Percentiles rank a stretch among this genome's conserved stretches.
Evolutionary conservation across 2,113 vertebrate species (phyloP).

Genomic region (Psettodes erumei): DNA sequence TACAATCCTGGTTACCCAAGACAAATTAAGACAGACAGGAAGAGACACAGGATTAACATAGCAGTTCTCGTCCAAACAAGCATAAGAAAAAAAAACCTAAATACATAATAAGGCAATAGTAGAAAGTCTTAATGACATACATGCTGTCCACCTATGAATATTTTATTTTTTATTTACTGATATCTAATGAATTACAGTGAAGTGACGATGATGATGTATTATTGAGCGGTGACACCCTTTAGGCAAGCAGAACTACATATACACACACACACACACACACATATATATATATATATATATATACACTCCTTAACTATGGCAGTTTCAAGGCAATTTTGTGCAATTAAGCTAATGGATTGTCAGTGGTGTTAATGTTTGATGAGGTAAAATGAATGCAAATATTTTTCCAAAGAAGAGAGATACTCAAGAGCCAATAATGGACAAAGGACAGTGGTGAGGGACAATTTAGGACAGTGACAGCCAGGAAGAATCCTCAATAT

Average conservation of each 20-base stretch:
- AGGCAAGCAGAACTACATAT: background rate
- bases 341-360: background rate
- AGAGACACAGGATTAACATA: background rate
- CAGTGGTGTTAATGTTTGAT: background rate
- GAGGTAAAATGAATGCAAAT: background rate
- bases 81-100: background rate
- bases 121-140: background rate
- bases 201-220: background rate
- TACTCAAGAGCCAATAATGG: background rate
- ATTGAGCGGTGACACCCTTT: background rate
- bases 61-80: background rate
- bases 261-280: too few relatives aligned
- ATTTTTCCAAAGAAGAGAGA: background rate
- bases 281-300: too few relatives aligned
- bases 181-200: background rate
- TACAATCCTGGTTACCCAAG: slow-evolving; percentile 34
- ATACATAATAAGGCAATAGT: background rate
- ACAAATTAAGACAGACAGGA: background rate
- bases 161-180: background rate
- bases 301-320: background rate
- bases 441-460: too few relatives aligned
- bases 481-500: background rate
- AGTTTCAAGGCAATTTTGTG: background rate
- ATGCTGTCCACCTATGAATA: background rate
- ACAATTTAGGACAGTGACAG: too few relatives aligned